Evolutionary conservation across 2,113 vertebrate genomes (phyloP).

Genomic region (Gallinago media): DNA sequence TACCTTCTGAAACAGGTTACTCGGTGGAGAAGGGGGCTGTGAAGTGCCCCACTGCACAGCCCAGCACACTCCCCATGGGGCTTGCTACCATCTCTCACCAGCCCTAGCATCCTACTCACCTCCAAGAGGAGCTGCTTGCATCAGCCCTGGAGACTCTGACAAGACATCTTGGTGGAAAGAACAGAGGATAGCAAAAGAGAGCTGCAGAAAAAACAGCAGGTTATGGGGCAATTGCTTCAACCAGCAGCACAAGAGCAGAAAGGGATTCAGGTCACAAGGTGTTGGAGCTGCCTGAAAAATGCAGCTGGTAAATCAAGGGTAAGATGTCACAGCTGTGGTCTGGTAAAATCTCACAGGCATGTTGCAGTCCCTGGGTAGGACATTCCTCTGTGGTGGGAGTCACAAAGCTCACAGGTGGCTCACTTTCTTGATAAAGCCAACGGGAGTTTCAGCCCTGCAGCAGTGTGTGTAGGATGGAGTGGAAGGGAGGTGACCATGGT

Average conservation of each 20-base stretch:
- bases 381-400: rapidly evolving
- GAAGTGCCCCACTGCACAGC: not conserved
- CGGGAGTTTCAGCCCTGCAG: not conserved
- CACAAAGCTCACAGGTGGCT: not conserved
- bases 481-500: not conserved
- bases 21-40: not conserved
- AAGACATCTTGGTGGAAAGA: not conserved
- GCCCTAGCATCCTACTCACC: not conserved
- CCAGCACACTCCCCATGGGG: not conserved
- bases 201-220: not conserved
- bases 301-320: not conserved
- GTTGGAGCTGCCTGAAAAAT: not conserved
- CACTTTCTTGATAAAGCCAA: not conserved
- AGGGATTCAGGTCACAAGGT: not conserved
- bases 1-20: not conserved
- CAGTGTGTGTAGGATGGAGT: rapidly evolving
- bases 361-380: not conserved
- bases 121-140: not conserved
- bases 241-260: not conserved
- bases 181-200: not conserved
- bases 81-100: not conserved
- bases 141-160: not conserved
- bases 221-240: not conserved
- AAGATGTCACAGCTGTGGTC: not conserved
- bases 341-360: not conserved